phyloP scores from a whole-genome alignment of 2,113 vertebrate genomes.

The Chlorocebus sabaeus region DNA sequence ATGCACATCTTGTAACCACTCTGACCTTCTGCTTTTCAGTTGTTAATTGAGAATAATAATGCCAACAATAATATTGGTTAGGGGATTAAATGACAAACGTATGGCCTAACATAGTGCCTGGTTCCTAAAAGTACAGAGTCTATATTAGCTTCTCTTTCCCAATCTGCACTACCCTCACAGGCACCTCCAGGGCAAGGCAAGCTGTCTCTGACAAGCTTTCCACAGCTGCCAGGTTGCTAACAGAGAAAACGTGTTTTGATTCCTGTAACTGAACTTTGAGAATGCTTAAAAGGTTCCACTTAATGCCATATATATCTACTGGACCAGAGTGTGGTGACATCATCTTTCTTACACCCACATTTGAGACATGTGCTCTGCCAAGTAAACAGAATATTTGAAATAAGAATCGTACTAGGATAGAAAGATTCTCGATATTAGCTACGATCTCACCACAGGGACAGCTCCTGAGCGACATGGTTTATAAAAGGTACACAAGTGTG shows the following conservation, averaged over 20 bases:
- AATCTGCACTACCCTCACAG: neutral
- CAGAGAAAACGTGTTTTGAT: neutral
- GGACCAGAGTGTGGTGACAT: neutral
- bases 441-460: neutral
- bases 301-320: neutral
- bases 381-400: neutral
- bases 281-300: neutral
- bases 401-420: neutral
- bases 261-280: neutral
- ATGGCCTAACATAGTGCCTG: neutral
- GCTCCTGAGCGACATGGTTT: neutral
- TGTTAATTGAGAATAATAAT: neutral
- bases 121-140: neutral
- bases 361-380: neutral
- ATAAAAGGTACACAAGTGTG: accelerated
- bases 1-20: neutral
- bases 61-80: neutral
- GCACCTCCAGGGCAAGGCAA: neutral
- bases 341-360: neutral
- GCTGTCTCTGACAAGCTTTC: neutral
- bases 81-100: neutral
- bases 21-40: neutral
- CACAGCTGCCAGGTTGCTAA: neutral
- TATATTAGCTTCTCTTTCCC: neutral
- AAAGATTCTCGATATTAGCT: neutral